These are phyloP conservation scores for Riparia riparia DNA, from an alignment of 2,113 vertebrate species.

Conservation along the genomic window DNA sequence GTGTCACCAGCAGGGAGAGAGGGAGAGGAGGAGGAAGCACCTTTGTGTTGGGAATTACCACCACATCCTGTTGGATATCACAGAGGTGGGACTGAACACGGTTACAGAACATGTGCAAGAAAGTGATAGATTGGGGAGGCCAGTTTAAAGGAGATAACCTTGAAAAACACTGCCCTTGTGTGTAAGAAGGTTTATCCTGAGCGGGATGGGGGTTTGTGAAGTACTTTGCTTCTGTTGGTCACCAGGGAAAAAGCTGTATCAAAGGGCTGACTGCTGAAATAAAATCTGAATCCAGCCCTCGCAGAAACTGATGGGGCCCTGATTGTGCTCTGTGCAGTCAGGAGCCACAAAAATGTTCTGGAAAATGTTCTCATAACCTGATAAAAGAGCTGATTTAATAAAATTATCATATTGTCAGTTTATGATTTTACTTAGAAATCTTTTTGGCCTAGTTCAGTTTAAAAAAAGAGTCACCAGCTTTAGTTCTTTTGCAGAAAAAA, in stretches of 20 bases:
- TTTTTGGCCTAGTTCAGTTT: slow-evolving; percentile 55
- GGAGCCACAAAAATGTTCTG: background rate
- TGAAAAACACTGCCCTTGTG: background rate
- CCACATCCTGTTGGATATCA: rapidly evolving
- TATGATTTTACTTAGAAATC: slow-evolving; percentile 67
- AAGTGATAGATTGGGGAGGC: rapidly evolving
- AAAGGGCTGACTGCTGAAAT: background rate
- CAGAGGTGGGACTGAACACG: background rate
- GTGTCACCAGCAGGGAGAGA: rapidly evolving
- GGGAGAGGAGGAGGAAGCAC: background rate
- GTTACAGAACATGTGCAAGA: background rate
- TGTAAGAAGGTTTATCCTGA: slow-evolving; percentile 16
- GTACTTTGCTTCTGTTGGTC: background rate
- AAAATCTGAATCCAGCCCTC: background rate
- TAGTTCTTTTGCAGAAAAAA: slow-evolving; percentile 61
- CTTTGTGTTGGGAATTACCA: background rate
- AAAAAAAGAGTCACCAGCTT: slow-evolving; percentile 31
- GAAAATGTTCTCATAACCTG: slow-evolving; percentile 5
- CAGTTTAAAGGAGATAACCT: background rate
- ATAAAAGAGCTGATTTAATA: slow-evolving; percentile 46
- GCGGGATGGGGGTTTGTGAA: background rate
- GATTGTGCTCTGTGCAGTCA: background rate
- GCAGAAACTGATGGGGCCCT: background rate
- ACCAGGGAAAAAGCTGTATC: background rate
- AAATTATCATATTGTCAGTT: slow-evolving; percentile 56